A percentile compares a stretch with the other conserved stretches of the same genome.
These are phyloP conservation scores for Acanthosepion esculentum DNA, from an alignment of 2,888 invertebrate genomes.

Conservation along the genomic window DNA sequence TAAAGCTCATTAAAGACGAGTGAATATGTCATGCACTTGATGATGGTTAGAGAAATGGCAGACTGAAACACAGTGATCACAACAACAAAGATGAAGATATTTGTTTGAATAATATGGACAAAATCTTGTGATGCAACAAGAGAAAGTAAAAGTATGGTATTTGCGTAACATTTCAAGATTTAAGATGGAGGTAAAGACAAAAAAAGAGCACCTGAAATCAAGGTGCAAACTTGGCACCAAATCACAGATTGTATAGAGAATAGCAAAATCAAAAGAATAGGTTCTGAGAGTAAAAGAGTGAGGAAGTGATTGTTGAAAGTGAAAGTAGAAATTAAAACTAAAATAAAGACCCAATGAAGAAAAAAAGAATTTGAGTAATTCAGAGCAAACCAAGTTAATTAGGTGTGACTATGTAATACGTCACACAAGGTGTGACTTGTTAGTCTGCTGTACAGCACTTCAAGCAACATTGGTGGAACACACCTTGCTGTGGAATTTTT, in stretches of 20 bases:
- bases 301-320: background rate
- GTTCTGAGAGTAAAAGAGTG: background rate
- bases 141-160: too few relatives aligned
- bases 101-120: too few relatives aligned
- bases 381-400: background rate
- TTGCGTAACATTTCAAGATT: background rate
- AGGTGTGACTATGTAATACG: conserved; percentile 8
- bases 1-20: background rate
- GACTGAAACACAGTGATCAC: background rate
- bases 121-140: too few relatives aligned
- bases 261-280: background rate
- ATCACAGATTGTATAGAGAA: background rate
- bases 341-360: background rate
- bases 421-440: background rate
- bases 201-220: background rate
- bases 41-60: background rate
- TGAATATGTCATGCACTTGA: background rate
- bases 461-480: background rate
- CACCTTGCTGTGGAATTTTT: background rate
- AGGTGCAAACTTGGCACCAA: background rate
- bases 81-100: too few relatives aligned
- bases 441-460: background rate
- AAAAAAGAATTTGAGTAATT: background rate
- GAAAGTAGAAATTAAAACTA: background rate
- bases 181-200: background rate